Base-by-base conservation (phyloP, 2,888 invertebrate genomes). In the Deroplatys truncata region DNA sequence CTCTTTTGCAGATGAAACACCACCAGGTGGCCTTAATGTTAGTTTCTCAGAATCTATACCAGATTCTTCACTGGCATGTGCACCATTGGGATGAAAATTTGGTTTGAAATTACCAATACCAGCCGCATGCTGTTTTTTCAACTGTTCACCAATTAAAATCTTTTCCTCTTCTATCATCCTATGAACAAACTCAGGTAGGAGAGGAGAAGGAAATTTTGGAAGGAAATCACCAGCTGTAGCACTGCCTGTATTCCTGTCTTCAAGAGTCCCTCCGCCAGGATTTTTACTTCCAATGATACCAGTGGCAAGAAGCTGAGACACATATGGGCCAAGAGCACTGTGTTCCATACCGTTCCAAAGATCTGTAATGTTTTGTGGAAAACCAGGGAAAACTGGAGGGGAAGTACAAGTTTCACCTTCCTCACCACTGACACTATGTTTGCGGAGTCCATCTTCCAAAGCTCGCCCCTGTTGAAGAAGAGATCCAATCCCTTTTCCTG, bases 161-260 rank as follows among this genome's bases (percentile, higher is more conserved):
- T 89, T 90, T 90, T 95, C 95, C 91, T 95, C 95, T 91, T 94
- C 94, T 93, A 95, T 94, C 92, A 95, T 93, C 91, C 94, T 93
- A 91, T 95, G 94, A 92, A 95, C 94, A 89, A 95, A 94, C 91
- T 95, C 95, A 29, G 95, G 95, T 91, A 95, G 92, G 90, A 93
- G 92, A 82, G 92, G 92, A 90, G 92, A 92, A 82, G 92, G 93
- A 85, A 88, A 89, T 84, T 90, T 90, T 56, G 90, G 87, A 82
- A 90, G 49, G 86, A 72, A 87, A 72, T 89, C 86, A 86, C 88
- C 87, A 56, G 85, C 82, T 88, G 89, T 82, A 16, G 88, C 85
- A 72, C 88, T 88, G 43, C 43, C 43, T 28, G 85, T 89, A 20
- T 89, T 85, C 85, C 85, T 84, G n/a, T 56, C 82, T 28, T 85